Evolutionary conservation across 2,888 invertebrate genomes (phyloP), one percentile per base, ranked within the genome.

Genomic region (Caenorhabditis sinica): DNA sequence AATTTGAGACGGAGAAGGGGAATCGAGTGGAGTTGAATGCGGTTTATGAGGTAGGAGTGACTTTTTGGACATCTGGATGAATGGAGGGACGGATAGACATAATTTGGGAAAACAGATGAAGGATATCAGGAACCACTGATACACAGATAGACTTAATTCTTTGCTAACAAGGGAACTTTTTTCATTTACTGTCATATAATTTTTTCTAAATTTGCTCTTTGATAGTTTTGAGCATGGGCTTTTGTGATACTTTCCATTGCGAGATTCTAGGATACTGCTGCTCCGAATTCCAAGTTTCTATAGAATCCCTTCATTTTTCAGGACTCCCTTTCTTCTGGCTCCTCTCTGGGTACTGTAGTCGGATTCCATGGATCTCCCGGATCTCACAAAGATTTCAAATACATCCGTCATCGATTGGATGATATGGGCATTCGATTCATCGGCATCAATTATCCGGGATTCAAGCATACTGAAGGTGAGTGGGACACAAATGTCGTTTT

Each of bases 401-500:
- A 88, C 65, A 81, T 89, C 71, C 69, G 83, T 11, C 85, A 86
- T 4, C 53, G 49, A 5, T 77, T 90, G 20, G 72, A 82, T 23
- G 65, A 81, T 8, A 81, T 73, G 60, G 86, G 85, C 28, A 85
- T 90, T 40, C 85, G 90, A 61, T 74, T 87, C 28, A 86, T 90
- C n/a, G 90, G 89, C 9, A 23, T 90, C 36, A 90, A 90, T 69
- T 90, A 86, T 82, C 89, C 90, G n/a, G 88, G 87, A 40, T 88
- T 86, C 61, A 73, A 66, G 9, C 36, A 81, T 15, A 81, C 81
- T 1, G 20, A 40, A 20, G 40, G 82, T 75, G 1, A 63, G 68
- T 49, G n/a, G n/a, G n/a, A n/a, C n/a, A n/a, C n/a, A n/a, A n/a
- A n/a, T n/a, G n/a, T n/a, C n/a, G n/a, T n/a, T n/a, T n/a, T n/a